Base-by-base conservation (phyloP, 2,113 vertebrate species). In the Zeus faber region DNA sequence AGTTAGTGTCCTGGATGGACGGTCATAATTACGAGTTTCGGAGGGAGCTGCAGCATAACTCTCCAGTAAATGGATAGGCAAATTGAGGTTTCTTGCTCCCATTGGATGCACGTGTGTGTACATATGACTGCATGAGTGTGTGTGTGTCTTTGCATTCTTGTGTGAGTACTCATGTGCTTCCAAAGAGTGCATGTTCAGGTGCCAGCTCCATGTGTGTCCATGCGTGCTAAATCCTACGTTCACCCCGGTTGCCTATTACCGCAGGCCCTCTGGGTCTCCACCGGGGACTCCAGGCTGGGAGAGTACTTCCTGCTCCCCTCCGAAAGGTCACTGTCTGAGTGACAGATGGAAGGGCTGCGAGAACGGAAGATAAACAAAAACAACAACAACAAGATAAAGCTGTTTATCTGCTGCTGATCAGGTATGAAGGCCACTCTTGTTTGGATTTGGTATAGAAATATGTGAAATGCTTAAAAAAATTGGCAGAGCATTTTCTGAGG, bases 281-380 rank as follows among this genome's bases (percentile, higher is more conserved):
- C 87, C 18, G 91, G 91, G 8, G 90, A 90, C 70, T 93, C 92
- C 0, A 91, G 93, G 79, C 88, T 91, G 65, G 91, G 91, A 4
- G 90, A 93, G 2, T 89, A 91, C 67, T 92, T 93, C 78, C 86
- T 88, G 66, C 88, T 90, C 6, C 89, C 90, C 29, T 92, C 91
- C 0, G 91, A 89, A 64, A 91, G 89, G 74, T 90, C 89, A 54
- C 89, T 90, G 72, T 92, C 91, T 67, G 90, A 91, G 69, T 89
- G 88, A 59, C 89, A 89, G 74, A 92, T 90, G 59, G 91, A 83
- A 14, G 90, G 89, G 58, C 89, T 91, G 74, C 61, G 18, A 6
- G 40, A 40, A 67, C 35, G 16, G 33, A 44, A 25, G 40, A 27
- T 3, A n/a, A 9, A 14, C 5, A 14, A 54, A 27, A 49, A 11